phyloP scores from a whole-genome alignment of 1,140 invertebrate genomes.

The Drosophila subobscura region DNA sequence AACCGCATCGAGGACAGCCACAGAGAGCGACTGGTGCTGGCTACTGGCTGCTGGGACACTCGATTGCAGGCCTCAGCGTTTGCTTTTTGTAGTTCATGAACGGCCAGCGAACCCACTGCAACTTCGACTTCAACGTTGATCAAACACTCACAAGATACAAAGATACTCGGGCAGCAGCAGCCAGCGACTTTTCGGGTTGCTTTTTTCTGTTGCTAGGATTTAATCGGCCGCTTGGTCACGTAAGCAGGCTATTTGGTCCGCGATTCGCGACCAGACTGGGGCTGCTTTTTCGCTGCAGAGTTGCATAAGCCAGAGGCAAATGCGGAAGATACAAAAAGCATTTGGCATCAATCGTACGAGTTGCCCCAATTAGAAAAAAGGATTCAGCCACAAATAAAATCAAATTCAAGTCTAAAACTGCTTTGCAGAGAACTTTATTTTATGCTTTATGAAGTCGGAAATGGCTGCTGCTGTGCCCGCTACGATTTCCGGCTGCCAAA shows the following conservation, averaged over 20 bases:
- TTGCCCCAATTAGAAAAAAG: no score
- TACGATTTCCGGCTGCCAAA: no score
- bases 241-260: conserved; percentile 54
- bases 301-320: conserved; percentile 56
- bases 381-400: no score
- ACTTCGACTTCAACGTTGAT: conserved; percentile 40
- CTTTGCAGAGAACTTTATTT: no score
- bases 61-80: conserved; percentile 46
- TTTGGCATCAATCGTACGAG: conserved; percentile 16
- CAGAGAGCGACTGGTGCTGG: conserved; percentile 6
- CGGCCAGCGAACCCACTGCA: conserved; percentile 61
- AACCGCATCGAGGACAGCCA: conserved; percentile 66
- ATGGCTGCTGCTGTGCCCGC: no score
- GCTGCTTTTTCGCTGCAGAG: conserved; percentile 26
- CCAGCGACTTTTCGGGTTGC: conserved; percentile 17
- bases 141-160: conserved; percentile 51
- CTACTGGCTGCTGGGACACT: neutral
- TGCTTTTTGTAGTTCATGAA: conserved; percentile 74
- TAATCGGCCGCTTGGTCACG: conserved; percentile 45
- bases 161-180: conserved; percentile 8
- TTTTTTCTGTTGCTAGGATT: conserved; percentile 28
- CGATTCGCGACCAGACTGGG: no score
- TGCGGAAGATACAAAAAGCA: conserved; percentile 50
- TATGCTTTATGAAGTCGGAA: no score
- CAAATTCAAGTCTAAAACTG: no score